These are phyloP conservation scores for Cecropterus lyciades DNA, from an alignment of 1,140 invertebrate genomes.

Conservation along the genomic window DNA sequence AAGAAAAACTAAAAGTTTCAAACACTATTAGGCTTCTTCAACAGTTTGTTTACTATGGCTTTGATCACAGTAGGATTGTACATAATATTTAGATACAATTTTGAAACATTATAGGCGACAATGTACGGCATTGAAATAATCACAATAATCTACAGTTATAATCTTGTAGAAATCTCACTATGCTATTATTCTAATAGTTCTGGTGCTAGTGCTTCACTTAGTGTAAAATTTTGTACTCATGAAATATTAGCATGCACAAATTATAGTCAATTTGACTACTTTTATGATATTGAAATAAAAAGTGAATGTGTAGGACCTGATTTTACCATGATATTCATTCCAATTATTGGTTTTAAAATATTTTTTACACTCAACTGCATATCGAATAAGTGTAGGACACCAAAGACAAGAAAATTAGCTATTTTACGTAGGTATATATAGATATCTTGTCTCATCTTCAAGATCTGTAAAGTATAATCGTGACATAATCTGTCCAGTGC, in stretches of 20 bases:
- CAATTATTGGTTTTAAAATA: slow-evolving; percentile 25
- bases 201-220: slow-evolving; percentile 69
- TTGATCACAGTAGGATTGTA: too few species aligned
- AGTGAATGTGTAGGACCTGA: slow-evolving; percentile 3
- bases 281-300: slow-evolving; percentile 17
- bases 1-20: too few species aligned
- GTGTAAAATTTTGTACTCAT: slow-evolving; percentile 54
- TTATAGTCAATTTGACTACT: slow-evolving; percentile 32
- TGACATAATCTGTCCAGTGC: slow-evolving; percentile 51
- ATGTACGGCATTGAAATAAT: background rate
- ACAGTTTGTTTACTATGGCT: too few species aligned
- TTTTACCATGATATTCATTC: slow-evolving; percentile 35
- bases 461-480: slow-evolving; percentile 50
- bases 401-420: slow-evolving; percentile 41
- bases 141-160: slow-evolving; percentile 15
- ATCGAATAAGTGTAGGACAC: slow-evolving; percentile 42
- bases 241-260: slow-evolving; percentile 54
- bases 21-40: background rate
- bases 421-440: slow-evolving; percentile 44
- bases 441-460: slow-evolving; percentile 36
- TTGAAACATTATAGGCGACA: slow-evolving; percentile 1
- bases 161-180: slow-evolving; percentile 36
- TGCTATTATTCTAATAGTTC: slow-evolving; percentile 43
- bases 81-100: background rate
- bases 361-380: slow-evolving; percentile 32